Base-by-base conservation (phyloP, 2,797 vertebrate genomes). In the Pantherophis vulpinus region DNA sequence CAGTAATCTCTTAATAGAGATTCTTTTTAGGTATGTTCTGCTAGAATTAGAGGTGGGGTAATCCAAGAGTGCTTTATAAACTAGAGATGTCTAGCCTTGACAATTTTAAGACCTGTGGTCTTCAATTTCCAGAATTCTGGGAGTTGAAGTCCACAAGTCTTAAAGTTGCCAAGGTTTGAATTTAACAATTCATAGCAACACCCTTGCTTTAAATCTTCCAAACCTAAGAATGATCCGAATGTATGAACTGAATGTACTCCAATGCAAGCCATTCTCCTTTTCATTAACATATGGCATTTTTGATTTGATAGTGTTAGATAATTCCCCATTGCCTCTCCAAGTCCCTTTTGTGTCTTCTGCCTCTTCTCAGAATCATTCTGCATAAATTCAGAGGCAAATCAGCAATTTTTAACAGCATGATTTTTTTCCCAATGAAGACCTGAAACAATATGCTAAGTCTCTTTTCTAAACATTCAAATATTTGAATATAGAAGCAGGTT, bases 1-100 rank as follows among this genome's bases (percentile, higher is more conserved):
- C 95, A 96, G 93, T 93, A 96, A 96, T 93, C 89, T 96, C 94
- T 91, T 89, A 95, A 61, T 3, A 60, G 10, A 58, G n/a, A 60
- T 63, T 66, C n/a, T 66, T 37, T 60, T 29, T 8, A 93, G 32
- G 29, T 32, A 90, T 37, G 3, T 59, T 60, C 2, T 37, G 56
- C 9, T 61, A 61, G 11, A 61, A 54, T 59, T n/a, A 59, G 70
- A 10, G 29, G 9, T 42, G 8, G 14, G 11, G 11, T 79, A 42
- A 32, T 70, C n/a, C n/a, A 32, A 32, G n/a, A 5, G n/a, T 74
- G 66, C 32, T 74, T 66, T 66, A 37, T 74, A 74, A 74, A 74
- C 37, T 70, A 37, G 66, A 32, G 16, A 74, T 37, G 66, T 37
- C 6, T 37, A 74, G 32, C 32, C 66, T 37, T 74, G 66, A 37